A percentile compares a stretch with the other conserved stretches of the same genome.
These are phyloP conservation scores for Aphidius colemani DNA, from an alignment of 2,888 invertebrate species.

Conservation along the genomic window DNA sequence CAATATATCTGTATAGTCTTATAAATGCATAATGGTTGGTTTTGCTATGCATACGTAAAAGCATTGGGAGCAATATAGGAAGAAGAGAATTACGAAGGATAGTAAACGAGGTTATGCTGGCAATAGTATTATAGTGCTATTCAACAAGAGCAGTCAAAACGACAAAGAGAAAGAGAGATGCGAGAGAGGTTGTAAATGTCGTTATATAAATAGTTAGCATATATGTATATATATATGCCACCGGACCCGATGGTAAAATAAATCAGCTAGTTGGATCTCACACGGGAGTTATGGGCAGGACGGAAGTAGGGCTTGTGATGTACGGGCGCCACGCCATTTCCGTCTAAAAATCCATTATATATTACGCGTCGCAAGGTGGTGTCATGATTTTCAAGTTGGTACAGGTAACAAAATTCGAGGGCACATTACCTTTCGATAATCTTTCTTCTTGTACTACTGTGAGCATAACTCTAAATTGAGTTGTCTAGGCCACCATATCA, in stretches of 20 bases:
- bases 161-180: not conserved
- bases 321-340: slow-evolving; percentile 54
- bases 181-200: no score
- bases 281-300: slow-evolving; percentile 48
- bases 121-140: slow-evolving; percentile 48
- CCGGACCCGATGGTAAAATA: slow-evolving; percentile 45
- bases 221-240: not conserved
- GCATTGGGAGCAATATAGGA: slow-evolving; percentile 18
- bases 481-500: slow-evolving; percentile 36
- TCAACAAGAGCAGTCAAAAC: slow-evolving; percentile 35
- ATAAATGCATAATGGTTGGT: slow-evolving; percentile 3
- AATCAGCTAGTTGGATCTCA: slow-evolving; percentile 47
- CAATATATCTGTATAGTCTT: not conserved
- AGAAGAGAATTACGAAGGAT: slow-evolving; percentile 34
- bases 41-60: slow-evolving; percentile 21
- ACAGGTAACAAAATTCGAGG: slow-evolving; percentile 22
- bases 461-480: slow-evolving; percentile 50
- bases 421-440: slow-evolving; percentile 29
- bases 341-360: slow-evolving; percentile 58
- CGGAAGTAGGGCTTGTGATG: slow-evolving; percentile 56
- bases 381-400: slow-evolving; percentile 40
- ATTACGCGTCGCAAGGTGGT: slow-evolving; percentile 51
- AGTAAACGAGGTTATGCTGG: slow-evolving; percentile 40
- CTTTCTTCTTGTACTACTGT: slow-evolving; percentile 27
- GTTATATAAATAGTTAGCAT: no score